phyloP scores from a whole-genome alignment of 64 coral and sea anemone genomes.

The Anthopleura sola region DNA sequence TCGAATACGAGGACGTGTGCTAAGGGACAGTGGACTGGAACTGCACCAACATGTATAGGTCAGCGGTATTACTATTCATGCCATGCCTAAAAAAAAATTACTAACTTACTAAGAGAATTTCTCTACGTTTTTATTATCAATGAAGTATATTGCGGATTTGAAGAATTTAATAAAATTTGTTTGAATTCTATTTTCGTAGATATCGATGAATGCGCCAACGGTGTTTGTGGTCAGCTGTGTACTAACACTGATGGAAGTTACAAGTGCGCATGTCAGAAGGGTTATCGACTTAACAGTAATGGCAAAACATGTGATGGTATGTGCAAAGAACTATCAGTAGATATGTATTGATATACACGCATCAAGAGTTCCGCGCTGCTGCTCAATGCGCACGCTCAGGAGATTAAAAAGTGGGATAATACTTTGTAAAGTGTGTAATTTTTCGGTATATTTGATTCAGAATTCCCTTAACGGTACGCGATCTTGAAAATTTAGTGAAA shows the following conservation, averaged over 20 bases:
- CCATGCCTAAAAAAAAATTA: background rate
- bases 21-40: conserved; percentile 56
- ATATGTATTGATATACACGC: background rate
- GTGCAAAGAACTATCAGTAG: background rate
- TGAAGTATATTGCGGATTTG: background rate
- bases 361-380: too few relatives aligned
- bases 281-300: conserved; percentile 52
- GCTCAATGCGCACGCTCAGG: too few relatives aligned
- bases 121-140: too few relatives aligned
- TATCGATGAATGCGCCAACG: conserved; percentile 50
- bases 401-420: too few relatives aligned
- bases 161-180: background rate
- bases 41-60: conserved; percentile 39
- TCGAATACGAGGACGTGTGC: conserved; percentile 24
- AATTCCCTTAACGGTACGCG: too few relatives aligned
- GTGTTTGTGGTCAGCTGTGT: conserved; percentile 50
- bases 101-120: too few relatives aligned
- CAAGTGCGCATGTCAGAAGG: conserved; percentile 50
- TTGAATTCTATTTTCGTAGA: conserved; percentile 23
- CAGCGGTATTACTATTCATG: background rate
- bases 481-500: too few relatives aligned
- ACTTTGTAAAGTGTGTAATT: too few relatives aligned
- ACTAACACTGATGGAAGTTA: conserved; percentile 49
- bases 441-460: too few relatives aligned
- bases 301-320: conserved; percentile 65